phyloP scores from a whole-genome alignment of 2,113 vertebrate species.

The Todiramphus saurophagus region DNA sequence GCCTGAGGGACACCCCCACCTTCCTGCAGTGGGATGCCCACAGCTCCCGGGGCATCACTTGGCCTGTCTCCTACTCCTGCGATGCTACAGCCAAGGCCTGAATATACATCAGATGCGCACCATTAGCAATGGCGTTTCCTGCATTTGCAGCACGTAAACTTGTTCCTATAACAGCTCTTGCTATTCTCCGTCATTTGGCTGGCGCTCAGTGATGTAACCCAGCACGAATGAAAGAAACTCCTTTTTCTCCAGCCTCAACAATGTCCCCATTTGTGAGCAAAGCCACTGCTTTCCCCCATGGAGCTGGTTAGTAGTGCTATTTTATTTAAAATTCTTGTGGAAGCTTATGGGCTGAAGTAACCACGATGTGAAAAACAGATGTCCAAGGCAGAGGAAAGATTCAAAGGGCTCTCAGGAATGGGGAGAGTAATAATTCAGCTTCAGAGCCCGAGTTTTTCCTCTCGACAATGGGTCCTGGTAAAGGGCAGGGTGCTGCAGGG shows the following conservation, averaged over 20 bases:
- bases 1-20: neutral
- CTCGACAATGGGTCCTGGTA: rapidly evolving
- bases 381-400: constrained; percentile 22
- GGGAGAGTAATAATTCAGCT: neutral
- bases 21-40: neutral
- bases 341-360: constrained; percentile 61
- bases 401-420: neutral
- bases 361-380: constrained; percentile 53
- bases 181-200: constrained; percentile 12
- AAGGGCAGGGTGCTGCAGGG: neutral
- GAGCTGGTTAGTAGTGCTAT: constrained; percentile 38
- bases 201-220: constrained; percentile 5
- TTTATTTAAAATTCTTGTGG: constrained; percentile 59
- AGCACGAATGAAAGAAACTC: constrained; percentile 47
- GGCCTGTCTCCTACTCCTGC: neutral
- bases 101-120: constrained; percentile 22
- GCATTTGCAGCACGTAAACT: constrained; percentile 20
- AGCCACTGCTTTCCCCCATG: neutral
- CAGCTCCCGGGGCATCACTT: neutral
- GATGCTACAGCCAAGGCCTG: neutral
- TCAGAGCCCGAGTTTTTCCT: neutral
- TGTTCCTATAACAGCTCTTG: neutral
- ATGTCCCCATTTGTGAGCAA: constrained; percentile 50
- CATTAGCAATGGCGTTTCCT: constrained; percentile 36
- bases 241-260: constrained; percentile 42